These are phyloP conservation scores for Leontocebus nigricollis DNA, from an alignment of 2,797 vertebrate genomes.

Conservation along the genomic window DNA sequence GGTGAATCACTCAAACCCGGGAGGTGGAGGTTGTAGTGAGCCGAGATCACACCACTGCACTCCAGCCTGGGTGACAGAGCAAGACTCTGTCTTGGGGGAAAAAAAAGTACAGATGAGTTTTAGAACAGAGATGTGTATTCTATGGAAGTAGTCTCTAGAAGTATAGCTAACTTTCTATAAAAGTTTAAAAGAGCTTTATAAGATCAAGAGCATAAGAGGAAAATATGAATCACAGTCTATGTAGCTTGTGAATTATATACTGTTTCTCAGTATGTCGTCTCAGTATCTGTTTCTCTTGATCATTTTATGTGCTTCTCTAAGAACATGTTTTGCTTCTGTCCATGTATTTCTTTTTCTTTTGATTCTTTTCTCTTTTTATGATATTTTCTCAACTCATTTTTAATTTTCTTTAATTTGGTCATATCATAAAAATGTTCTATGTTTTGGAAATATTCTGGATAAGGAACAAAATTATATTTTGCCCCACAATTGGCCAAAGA, in stretches of 20 bases:
- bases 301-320: not conserved
- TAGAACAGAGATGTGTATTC: not conserved
- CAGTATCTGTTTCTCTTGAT: not conserved
- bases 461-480: not conserved
- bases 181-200: not conserved
- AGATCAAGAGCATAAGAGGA: not conserved
- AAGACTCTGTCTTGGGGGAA: not conserved
- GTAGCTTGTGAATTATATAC: not conserved
- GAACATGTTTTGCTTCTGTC: not conserved
- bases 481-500: not conserved
- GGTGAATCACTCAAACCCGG: not conserved
- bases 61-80: not conserved
- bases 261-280: not conserved
- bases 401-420: conserved; percentile 29
- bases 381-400: conserved; percentile 1
- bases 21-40: not conserved
- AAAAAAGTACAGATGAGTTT: not conserved
- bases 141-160: not conserved
- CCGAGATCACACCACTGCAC: not conserved
- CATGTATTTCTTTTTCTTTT: not conserved
- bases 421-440: not conserved
- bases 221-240: not conserved
- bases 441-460: not conserved
- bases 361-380: not conserved
- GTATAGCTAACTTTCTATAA: not conserved